phyloP scores from a whole-genome alignment of 2,113 vertebrate genomes.

The Ibidorhyncha struthersii region DNA sequence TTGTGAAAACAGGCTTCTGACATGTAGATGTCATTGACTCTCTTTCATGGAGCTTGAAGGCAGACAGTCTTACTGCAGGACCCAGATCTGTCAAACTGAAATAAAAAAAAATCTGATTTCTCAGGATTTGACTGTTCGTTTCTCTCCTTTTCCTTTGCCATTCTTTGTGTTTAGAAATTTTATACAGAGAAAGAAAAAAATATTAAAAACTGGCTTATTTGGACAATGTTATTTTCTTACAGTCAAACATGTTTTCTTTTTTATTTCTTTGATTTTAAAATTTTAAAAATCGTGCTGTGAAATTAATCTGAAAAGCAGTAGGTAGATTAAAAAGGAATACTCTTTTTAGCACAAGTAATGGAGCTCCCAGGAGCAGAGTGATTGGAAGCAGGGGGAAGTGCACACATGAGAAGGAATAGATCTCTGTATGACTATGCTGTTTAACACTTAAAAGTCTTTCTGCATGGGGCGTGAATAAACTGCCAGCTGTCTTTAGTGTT shows the following conservation, averaged over 20 bases:
- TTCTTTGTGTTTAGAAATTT: neutral
- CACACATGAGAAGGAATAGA: rapidly evolving
- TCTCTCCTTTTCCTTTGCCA: neutral
- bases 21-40: neutral
- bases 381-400: neutral
- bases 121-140: neutral
- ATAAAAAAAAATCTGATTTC: neutral
- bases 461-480: neutral
- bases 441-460: neutral
- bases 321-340: neutral
- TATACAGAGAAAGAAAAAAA: neutral
- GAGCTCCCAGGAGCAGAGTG: neutral
- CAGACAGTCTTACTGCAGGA: neutral
- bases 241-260: neutral
- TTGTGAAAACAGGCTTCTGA: neutral
- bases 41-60: neutral
- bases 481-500: neutral
- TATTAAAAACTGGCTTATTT: neutral
- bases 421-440: neutral
- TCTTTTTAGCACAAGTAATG: neutral
- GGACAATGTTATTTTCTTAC: neutral
- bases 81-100: neutral
- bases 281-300: neutral
- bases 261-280: neutral
- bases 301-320: neutral